A percentile compares a stretch with the other conserved stretches of the same genome.
Evolutionary conservation across 2,113 vertebrate species (phyloP).

Genomic region (Oxyura jamaicensis): DNA sequence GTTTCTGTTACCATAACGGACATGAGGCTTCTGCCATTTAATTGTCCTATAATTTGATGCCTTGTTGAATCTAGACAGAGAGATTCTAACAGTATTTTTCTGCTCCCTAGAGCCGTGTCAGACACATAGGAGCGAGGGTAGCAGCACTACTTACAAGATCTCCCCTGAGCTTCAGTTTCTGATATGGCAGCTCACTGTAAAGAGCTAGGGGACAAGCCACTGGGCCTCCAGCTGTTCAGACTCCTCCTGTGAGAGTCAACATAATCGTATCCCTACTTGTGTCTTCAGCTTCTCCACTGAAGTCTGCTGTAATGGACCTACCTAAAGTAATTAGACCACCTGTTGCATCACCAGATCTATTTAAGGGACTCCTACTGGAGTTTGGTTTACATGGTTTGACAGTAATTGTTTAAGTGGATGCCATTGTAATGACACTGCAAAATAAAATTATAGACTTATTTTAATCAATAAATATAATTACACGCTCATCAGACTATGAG

Average conservation of each 20-base stretch:
- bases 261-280: neutral
- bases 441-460: neutral
- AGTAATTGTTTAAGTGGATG: constrained; percentile 36
- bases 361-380: neutral
- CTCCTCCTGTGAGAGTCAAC: neutral
- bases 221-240: constrained; percentile 3
- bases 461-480: constrained; percentile 16
- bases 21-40: neutral
- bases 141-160: neutral
- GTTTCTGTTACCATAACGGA: neutral
- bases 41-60: neutral
- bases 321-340: constrained; percentile 37
- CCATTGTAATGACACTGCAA: neutral
- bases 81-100: neutral
- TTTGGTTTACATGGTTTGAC: neutral
- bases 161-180: neutral
- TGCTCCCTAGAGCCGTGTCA: neutral
- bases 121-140: fast-evolving
- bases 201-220: neutral
- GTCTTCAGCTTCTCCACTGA: neutral
- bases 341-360: constrained; percentile 3
- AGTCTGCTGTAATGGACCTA: neutral
- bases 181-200: neutral
- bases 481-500: neutral
- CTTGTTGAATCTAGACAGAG: neutral